Conservation (phyloP, 2,113 vertebrate genomes). For the Psilopsiagon aurifrons region DNA sequence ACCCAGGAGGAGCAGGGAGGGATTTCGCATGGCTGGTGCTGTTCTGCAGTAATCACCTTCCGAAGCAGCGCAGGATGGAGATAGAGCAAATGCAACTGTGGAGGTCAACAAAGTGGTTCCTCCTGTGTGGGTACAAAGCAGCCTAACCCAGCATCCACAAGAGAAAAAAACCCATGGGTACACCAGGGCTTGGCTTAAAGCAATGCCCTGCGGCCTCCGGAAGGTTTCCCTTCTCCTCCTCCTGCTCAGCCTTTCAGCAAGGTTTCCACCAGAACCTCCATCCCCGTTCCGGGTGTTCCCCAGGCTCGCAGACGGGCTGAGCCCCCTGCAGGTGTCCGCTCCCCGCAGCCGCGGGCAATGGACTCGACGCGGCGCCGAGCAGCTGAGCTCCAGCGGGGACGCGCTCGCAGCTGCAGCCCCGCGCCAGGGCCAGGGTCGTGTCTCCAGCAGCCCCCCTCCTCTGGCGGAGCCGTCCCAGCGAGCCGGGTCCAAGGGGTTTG, state of each 20-base stretch:
- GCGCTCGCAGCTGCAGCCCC: not conserved
- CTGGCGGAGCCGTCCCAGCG: not conserved
- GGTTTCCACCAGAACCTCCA: not conserved
- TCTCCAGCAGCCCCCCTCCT: not conserved
- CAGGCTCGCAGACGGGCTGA: not conserved
- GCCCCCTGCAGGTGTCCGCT: not conserved
- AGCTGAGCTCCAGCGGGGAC: not conserved
- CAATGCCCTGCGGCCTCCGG: fast-evolving
- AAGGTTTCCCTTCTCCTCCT: not conserved
- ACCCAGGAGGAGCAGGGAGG: not conserved
- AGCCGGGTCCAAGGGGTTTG: not conserved
- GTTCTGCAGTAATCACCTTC: not conserved
- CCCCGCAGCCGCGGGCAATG: not conserved
- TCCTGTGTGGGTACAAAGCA: fast-evolving
- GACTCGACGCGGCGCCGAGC: not conserved
- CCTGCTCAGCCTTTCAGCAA: not conserved
- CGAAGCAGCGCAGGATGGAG: not conserved
- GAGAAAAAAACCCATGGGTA: not conserved
- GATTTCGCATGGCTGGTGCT: not conserved
- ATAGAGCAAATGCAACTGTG: fast-evolving
- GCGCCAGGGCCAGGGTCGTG: not conserved
- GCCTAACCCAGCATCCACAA: not conserved
- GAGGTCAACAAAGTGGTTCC: not conserved
- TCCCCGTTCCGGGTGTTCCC: fast-evolving
- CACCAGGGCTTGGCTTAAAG: not conserved